Conservation (phyloP, 2,797 vertebrate genomes). For the Rhadinocentrus ornatus region DNA sequence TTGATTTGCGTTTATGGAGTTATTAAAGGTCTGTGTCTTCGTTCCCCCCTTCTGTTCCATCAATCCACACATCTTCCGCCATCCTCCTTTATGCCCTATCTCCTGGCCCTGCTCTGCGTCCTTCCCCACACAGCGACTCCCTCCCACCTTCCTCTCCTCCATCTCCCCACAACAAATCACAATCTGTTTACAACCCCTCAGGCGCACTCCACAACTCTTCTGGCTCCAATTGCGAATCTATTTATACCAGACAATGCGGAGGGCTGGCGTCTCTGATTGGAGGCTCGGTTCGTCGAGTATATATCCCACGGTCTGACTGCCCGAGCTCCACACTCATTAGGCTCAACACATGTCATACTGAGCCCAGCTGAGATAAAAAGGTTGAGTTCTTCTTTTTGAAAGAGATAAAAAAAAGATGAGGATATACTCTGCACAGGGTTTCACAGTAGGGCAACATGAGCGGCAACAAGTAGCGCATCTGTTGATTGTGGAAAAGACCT, state of each 20-base stretch:
- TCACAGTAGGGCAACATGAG: conserved; percentile 42
- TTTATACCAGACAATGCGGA: conserved; percentile 76
- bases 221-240: conserved; percentile 74
- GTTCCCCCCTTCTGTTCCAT: not conserved
- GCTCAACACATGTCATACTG: conserved; percentile 65
- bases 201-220: conserved; percentile 71
- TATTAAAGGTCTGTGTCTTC: not conserved
- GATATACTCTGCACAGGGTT: conserved; percentile 52
- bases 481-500: conserved; percentile 48
- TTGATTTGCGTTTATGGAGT: not conserved
- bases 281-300: conserved; percentile 41
- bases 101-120: conserved; percentile 20
- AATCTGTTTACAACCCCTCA: conserved; percentile 77
- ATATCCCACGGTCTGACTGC: conserved; percentile 61
- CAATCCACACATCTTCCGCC: conserved; percentile 4
- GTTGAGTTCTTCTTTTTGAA: conserved; percentile 2
- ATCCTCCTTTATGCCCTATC: conserved; percentile 14
- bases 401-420: conserved; percentile 36
- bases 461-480: conserved; percentile 71
- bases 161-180: conserved; percentile 72
- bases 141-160: conserved; percentile 48
- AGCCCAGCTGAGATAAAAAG: conserved; percentile 33
- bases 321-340: conserved; percentile 61
- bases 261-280: conserved; percentile 64
- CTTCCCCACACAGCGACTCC: conserved; percentile 20